Percentiles rank a stretch among this genome's conserved stretches.
phyloP scores from a whole-genome alignment of 2,888 invertebrate species.

The Nebria brevicollis region DNA sequence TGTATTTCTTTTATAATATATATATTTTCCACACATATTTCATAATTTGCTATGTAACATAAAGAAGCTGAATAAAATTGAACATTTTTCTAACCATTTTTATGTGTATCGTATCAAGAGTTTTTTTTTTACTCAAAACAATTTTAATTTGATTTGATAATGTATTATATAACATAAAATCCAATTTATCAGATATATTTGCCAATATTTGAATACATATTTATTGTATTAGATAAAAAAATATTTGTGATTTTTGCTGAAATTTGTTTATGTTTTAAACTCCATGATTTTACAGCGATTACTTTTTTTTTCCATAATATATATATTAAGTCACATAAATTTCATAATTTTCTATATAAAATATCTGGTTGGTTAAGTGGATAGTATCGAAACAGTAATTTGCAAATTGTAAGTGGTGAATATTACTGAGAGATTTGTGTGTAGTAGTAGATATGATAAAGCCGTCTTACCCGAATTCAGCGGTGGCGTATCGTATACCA shows the following conservation, averaged over 20 bases:
- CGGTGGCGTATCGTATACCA: slow-evolving; percentile 1
- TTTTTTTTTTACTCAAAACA: no score
- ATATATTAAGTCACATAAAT: background rate
- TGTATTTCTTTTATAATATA: background rate
- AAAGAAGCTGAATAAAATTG: background rate
- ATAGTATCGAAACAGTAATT: background rate
- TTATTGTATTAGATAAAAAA: background rate
- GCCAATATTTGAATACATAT: background rate
- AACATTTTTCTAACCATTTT: background rate
- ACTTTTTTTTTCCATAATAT: background rate
- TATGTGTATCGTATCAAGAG: no score
- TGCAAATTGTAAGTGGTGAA: background rate
- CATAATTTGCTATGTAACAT: background rate
- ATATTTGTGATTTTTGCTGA: background rate
- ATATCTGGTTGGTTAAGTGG: background rate
- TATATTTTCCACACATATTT: background rate
- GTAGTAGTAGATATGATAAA: slow-evolving; percentile 1
- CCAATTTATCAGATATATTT: background rate
- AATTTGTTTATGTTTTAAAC: background rate
- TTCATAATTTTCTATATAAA: background rate
- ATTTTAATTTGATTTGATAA: no score
- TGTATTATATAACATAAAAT: no score
- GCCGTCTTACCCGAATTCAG: background rate
- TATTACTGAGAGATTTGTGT: background rate
- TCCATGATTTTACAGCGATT: background rate